A percentile compares a stretch with the other conserved stretches of the same genome.
Evolutionary conservation across 2,797 vertebrate genomes (phyloP).

Genomic region (Tragopan temminckii): DNA sequence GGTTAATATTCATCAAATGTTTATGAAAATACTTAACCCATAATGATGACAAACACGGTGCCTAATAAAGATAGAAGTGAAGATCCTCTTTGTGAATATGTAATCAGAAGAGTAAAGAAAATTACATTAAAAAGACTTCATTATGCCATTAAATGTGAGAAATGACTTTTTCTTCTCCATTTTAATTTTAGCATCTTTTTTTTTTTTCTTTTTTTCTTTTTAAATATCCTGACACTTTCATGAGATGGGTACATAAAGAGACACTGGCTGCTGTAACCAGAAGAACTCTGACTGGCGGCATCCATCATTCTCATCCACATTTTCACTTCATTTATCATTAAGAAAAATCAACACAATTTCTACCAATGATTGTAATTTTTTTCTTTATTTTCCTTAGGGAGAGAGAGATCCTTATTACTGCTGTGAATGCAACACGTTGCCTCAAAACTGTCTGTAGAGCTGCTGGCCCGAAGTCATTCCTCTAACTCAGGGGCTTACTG

Average conservation of each 20-base stretch:
- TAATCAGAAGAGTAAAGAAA: constrained; percentile 80
- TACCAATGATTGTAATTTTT: constrained; percentile 47
- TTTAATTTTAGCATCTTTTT: constrained; percentile 68
- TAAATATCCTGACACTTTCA: constrained; percentile 62
- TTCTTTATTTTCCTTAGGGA: constrained; percentile 6
- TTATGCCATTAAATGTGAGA: constrained; percentile 72
- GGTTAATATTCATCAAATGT: constrained; percentile 79
- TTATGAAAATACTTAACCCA: constrained; percentile 69
- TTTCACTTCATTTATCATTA: constrained; percentile 73
- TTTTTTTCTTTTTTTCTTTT: constrained; percentile 30
- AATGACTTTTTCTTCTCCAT: constrained; percentile 75
- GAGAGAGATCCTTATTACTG: not conserved
- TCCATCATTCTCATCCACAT: constrained; percentile 59
- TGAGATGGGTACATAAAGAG: constrained; percentile 37
- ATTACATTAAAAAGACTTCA: constrained; percentile 75
- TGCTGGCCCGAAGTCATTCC: not conserved
- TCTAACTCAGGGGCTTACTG: not conserved
- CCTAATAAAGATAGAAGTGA: constrained; percentile 73
- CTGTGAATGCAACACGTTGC: not conserved
- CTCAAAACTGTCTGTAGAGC: not conserved
- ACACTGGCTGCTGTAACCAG: constrained; percentile 61
- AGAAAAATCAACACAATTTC: constrained; percentile 75
- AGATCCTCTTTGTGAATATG: constrained; percentile 76
- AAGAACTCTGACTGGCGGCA: constrained; percentile 68
- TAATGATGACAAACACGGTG: constrained; percentile 68